Evolutionary conservation across 2,113 vertebrate species (phyloP).

Genomic region (Saiga tatarica): DNA sequence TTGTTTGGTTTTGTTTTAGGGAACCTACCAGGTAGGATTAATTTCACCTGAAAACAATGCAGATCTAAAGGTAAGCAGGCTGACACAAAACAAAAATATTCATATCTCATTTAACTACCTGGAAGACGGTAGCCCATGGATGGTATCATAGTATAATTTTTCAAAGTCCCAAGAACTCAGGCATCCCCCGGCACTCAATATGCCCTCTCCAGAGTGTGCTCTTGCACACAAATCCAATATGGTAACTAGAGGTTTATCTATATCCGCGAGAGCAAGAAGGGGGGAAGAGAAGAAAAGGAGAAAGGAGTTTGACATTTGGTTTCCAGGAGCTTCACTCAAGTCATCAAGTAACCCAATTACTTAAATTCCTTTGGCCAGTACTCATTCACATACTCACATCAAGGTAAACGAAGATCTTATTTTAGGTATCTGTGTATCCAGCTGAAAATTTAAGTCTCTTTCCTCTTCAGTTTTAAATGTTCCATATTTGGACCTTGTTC

Average conservation of each 20-base stretch:
- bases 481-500: background rate
- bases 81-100: background rate
- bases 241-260: background rate
- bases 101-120: background rate
- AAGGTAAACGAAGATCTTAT: background rate
- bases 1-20: background rate
- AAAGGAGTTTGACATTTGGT: background rate
- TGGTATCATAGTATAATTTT: background rate
- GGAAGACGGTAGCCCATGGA: background rate
- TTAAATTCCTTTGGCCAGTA: background rate
- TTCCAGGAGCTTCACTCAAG: background rate
- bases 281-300: background rate
- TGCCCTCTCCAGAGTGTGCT: background rate
- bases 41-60: background rate
- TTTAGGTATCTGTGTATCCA: background rate
- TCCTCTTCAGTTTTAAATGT: background rate
- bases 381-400: background rate
- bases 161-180: background rate
- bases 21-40: background rate
- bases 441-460: background rate
- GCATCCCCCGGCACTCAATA: background rate
- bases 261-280: rapidly evolving
- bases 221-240: background rate
- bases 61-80: background rate
- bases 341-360: no score